Evolutionary conservation across 2,797 vertebrate species (phyloP).

Genomic region (Peromyscus eremicus): DNA sequence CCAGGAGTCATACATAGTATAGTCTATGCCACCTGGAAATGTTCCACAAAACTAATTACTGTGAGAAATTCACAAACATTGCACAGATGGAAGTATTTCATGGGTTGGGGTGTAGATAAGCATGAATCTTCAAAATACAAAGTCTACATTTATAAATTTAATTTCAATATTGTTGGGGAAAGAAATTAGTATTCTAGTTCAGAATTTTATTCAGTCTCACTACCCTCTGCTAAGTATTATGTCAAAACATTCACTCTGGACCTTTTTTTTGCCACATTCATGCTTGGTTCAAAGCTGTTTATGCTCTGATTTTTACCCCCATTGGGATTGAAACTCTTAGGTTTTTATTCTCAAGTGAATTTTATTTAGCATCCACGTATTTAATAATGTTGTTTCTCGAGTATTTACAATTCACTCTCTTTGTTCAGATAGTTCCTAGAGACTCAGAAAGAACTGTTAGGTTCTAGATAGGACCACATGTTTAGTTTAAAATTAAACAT

Average conservation of each 20-base stretch:
- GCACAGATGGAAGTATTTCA: slow-evolving; percentile 39
- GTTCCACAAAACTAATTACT: slow-evolving; percentile 40
- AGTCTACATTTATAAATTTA: slow-evolving; percentile 19
- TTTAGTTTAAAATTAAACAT: slow-evolving; percentile 39
- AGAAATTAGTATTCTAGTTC: neutral
- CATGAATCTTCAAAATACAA: slow-evolving; percentile 5
- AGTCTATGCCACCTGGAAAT: slow-evolving; percentile 51
- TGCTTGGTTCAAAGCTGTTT: neutral
- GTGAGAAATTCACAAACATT: slow-evolving; percentile 30
- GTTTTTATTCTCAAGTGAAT: slow-evolving; percentile 45
- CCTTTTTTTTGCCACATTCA: neutral
- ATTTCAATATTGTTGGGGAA: slow-evolving; percentile 6
- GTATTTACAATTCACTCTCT: neutral
- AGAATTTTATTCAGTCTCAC: neutral
- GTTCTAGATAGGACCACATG: neutral
- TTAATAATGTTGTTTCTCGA: slow-evolving; percentile 6
- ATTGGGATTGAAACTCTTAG: neutral
- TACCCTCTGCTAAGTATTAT: neutral
- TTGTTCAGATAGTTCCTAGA: neutral
- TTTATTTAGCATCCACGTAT: neutral
- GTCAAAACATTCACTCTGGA: neutral
- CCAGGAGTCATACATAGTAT: slow-evolving; percentile 6
- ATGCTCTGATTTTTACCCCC: neutral
- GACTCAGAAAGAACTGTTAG: neutral
- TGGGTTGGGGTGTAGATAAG: neutral